phyloP scores from a whole-genome alignment of 2,888 invertebrate genomes.

The Volucella inflata region DNA sequence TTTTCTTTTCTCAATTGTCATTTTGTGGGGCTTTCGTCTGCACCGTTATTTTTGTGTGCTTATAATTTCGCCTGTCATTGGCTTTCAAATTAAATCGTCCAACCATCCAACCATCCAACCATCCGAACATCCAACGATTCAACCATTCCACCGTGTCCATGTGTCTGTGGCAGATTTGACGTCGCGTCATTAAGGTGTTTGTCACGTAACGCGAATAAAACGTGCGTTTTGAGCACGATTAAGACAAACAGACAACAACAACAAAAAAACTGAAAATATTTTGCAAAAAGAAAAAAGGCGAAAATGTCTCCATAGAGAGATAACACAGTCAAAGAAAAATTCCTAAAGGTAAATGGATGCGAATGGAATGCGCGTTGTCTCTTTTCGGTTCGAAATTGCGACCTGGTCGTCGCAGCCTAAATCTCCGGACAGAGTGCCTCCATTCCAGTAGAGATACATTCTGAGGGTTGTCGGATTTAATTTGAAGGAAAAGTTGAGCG shows the following conservation, averaged over 20 bases:
- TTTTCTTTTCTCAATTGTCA: constrained; percentile 52
- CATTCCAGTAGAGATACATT: not conserved
- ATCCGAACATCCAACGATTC: no score
- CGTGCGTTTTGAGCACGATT: constrained; percentile 21
- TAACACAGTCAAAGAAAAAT: constrained; percentile 16
- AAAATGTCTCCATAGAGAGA: constrained; percentile 39
- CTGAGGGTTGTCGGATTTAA: constrained; percentile 28
- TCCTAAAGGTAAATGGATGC: constrained; percentile 11
- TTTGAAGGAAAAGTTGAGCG: constrained; percentile 45
- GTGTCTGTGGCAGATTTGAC: constrained; percentile 39
- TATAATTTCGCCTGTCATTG: constrained; percentile 12
- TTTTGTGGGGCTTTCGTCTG: not conserved
- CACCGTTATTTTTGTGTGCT: not conserved
- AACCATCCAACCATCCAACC: not conserved
- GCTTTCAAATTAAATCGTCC: constrained; percentile 41
- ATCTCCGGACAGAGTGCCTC: not conserved
- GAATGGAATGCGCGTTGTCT: constrained; percentile 25
- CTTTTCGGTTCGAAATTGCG: not conserved
- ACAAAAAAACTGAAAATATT: not conserved
- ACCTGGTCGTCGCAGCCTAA: not conserved
- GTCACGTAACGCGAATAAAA: constrained; percentile 55
- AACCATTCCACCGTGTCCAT: not conserved
- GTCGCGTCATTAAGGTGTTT: constrained; percentile 55
- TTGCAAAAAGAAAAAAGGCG: constrained; percentile 12
- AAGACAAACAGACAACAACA: not conserved